These are phyloP conservation scores for Eledona agricola DNA, from an alignment of 2,888 invertebrate species.

Conservation along the genomic window DNA sequence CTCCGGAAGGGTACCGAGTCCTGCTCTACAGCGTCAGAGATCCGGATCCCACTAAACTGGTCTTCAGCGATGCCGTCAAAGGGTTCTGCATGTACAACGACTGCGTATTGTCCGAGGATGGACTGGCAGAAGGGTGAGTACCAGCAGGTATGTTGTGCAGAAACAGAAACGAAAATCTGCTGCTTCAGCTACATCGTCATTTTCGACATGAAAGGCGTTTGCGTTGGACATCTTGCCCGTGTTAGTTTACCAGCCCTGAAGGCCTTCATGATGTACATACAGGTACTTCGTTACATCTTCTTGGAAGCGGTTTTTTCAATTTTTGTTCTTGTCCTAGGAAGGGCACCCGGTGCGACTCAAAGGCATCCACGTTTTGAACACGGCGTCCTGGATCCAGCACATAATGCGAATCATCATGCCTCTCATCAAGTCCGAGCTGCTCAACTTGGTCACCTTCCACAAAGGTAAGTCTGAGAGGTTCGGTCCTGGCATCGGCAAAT, in stretches of 20 bases:
- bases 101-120: slow-evolving; percentile 70
- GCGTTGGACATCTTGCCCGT: slow-evolving; percentile 71
- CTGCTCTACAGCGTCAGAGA: slow-evolving; percentile 69
- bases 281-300: slow-evolving; percentile 61
- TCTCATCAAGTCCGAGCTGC: slow-evolving; percentile 70
- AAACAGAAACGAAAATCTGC: background rate
- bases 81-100: slow-evolving; percentile 76
- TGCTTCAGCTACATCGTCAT: slow-evolving; percentile 68
- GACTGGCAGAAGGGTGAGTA: slow-evolving; percentile 59
- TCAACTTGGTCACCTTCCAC: slow-evolving; percentile 69
- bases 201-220: slow-evolving; percentile 74
- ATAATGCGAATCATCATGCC: slow-evolving; percentile 73
- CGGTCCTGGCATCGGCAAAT: background rate
- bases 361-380: slow-evolving; percentile 72
- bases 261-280: slow-evolving; percentile 74
- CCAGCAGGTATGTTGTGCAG: no score
- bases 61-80: slow-evolving; percentile 71
- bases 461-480: slow-evolving; percentile 59
- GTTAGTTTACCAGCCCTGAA: slow-evolving; percentile 71
- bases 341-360: slow-evolving; percentile 74
- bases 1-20: slow-evolving; percentile 71
- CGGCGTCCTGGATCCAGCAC: slow-evolving; percentile 74
- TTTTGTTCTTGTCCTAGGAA: slow-evolving; percentile 63
- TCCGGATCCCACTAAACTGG: slow-evolving; percentile 70
- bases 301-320: background rate